Conservation (phyloP, 1,140 invertebrate species). For the Bombus impatiens region DNA sequence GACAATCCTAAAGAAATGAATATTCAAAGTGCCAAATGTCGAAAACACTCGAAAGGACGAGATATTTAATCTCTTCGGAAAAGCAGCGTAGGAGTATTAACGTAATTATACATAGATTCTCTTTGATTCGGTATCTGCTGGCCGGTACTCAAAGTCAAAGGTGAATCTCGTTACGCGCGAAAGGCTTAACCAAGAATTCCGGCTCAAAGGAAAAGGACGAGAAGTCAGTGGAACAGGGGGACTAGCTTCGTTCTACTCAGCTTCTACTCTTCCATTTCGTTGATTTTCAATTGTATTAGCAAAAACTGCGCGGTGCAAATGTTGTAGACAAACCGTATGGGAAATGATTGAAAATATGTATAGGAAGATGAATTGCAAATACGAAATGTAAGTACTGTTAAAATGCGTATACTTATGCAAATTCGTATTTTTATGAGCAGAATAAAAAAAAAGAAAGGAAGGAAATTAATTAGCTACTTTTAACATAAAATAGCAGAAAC, state of each 20-base stretch:
- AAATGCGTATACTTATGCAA: background rate
- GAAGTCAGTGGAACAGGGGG: conserved; percentile 20
- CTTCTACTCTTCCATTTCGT: background rate
- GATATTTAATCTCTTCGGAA: background rate
- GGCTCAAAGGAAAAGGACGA: conserved; percentile 12
- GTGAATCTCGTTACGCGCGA: conserved; percentile 41
- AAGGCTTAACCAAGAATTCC: conserved; percentile 15
- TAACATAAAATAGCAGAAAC: too few relatives aligned
- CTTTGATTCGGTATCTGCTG: conserved; percentile 30
- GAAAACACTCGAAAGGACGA: conserved; percentile 9
- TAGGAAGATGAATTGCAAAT: background rate
- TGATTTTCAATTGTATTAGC: background rate
- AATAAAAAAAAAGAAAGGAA: background rate
- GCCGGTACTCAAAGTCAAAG: conserved; percentile 38
- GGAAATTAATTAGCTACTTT: background rate
- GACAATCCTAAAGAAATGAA: background rate
- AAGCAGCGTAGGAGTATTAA: conserved; percentile 7
- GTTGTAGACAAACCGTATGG: background rate
- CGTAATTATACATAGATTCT: conserved; percentile 34
- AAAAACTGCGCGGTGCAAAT: background rate
- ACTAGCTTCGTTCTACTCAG: background rate
- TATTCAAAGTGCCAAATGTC: background rate
- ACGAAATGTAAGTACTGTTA: background rate
- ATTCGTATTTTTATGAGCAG: background rate
- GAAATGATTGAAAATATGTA: too few relatives aligned